These are phyloP conservation scores for Fukomys damarensis DNA, from an alignment of 2,113 vertebrate species.

Conservation along the genomic window DNA sequence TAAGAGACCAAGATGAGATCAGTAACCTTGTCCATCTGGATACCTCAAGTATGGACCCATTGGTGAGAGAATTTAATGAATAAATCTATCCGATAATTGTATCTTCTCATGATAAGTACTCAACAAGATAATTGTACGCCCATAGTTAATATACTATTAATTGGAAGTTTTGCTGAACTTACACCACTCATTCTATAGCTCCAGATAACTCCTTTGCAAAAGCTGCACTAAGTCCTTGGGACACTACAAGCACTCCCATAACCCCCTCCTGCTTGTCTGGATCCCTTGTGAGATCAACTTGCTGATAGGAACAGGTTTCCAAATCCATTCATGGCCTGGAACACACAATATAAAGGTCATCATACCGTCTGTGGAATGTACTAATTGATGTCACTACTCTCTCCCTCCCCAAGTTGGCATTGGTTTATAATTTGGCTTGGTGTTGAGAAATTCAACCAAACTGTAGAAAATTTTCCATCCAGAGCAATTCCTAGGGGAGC, in stretches of 20 bases:
- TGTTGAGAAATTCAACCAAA: conserved; percentile 47
- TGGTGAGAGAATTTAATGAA: background rate
- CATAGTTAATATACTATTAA: background rate
- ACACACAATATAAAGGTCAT: background rate
- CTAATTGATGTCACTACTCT: background rate
- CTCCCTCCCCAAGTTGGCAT: background rate
- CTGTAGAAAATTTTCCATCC: background rate
- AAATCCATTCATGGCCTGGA: background rate
- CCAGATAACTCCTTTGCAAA: background rate
- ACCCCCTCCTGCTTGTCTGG: background rate
- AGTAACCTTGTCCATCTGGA: background rate
- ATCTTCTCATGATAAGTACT: background rate
- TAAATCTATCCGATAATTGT: background rate
- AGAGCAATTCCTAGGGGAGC: background rate
- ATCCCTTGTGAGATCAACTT: background rate
- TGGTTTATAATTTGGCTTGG: conserved; percentile 11
- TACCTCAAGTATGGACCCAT: background rate
- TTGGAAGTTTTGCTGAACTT: conserved; percentile 1
- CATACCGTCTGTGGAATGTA: background rate
- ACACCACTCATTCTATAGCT: background rate
- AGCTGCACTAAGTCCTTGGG: background rate
- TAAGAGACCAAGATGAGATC: background rate
- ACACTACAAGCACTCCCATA: background rate
- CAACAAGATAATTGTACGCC: background rate
- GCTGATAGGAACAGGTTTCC: conserved; percentile 15